Base-by-base conservation (phyloP, 2,797 vertebrate genomes). In the Chromis chromis region DNA sequence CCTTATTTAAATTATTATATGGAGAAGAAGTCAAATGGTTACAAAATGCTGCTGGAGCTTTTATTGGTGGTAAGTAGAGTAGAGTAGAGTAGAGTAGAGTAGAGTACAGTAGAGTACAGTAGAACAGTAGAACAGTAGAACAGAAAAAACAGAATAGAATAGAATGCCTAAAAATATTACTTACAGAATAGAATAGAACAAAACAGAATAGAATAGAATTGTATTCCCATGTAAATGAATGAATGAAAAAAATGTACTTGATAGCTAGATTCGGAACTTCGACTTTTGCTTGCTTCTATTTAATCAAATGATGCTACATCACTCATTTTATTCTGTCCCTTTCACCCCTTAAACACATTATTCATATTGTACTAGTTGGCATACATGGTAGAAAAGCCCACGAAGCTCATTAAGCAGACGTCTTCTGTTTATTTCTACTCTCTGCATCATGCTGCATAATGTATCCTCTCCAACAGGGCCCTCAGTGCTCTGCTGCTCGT, bases 401-500 rank as follows among this genome's bases (percentile, higher is more conserved):
- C 14, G 16, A 55, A 22, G 21, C n/a, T 21, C 8, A 8, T 31
- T 22, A 53, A 22, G 24, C 24, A 52, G 50, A 63, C 19, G 67
- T 10, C 46, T 48, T 54, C 14, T 9, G 14, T 13, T 27, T 46
- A 22, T 44, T 62, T 56, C 28, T 31, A 13, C 21, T 24, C 46
- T 40, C 50, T 63, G 28, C 33, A 68, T 53, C 42, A 50, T 27
- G 40, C 31, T 44, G 55, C 40, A 58, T 19, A 75, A 33, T 10
- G 2, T 24, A 57, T 12, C 25, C 6, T 78, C 42, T 68, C 22
- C 58, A 79, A 46, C 6, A 66, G 25, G 61, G 65, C 21, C 39
- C 59, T 59, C 14, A 6, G 53, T 28, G 36, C 40, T 63, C 17
- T 56, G 46, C 16, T 60, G 48, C 55, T 85, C 39, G 27, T 77